phyloP scores from a whole-genome alignment of 2,888 invertebrate species.

The Dicyrtomina minuta region DNA sequence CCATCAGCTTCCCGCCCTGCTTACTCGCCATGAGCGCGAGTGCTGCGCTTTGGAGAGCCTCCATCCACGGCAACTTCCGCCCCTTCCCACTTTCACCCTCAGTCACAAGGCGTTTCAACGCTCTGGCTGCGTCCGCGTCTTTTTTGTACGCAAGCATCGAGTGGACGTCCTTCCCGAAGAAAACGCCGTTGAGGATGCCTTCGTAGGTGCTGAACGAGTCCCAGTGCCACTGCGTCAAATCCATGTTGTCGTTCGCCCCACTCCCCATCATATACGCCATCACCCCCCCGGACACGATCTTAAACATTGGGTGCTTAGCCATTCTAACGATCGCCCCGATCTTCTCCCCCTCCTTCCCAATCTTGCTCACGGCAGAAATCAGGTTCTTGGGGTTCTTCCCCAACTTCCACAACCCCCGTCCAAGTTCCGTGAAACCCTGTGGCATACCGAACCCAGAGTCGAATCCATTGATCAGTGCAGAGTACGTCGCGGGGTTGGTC shows the following conservation, averaged over 20 bases:
- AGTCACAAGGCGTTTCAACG: too few relatives aligned
- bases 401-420: not conserved
- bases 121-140: too few relatives aligned
- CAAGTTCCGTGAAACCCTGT: not conserved
- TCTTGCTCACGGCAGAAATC: not conserved
- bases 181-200: constrained; percentile 22
- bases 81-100: too few relatives aligned
- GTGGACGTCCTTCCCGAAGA: too few relatives aligned
- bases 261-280: constrained; percentile 1
- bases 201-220: constrained; percentile 21
- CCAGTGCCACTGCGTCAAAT: constrained; percentile 26
- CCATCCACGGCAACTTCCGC: too few relatives aligned
- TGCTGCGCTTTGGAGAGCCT: too few relatives aligned
- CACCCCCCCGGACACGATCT: not conserved
- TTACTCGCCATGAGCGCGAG: too few relatives aligned
- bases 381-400: not conserved
- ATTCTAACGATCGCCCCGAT: not conserved
- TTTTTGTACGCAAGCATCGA: too few relatives aligned
- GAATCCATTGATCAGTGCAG: constrained; percentile 4
- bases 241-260: constrained; percentile 5
- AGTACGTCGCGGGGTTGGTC: constrained; percentile 12
- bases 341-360: too few relatives aligned
- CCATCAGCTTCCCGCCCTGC: too few relatives aligned
- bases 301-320: constrained; percentile 14
- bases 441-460: constrained; percentile 11